Evolutionary conservation across 2,888 invertebrate genomes (phyloP).

Genomic region (Hypomecis punctinalis): DNA sequence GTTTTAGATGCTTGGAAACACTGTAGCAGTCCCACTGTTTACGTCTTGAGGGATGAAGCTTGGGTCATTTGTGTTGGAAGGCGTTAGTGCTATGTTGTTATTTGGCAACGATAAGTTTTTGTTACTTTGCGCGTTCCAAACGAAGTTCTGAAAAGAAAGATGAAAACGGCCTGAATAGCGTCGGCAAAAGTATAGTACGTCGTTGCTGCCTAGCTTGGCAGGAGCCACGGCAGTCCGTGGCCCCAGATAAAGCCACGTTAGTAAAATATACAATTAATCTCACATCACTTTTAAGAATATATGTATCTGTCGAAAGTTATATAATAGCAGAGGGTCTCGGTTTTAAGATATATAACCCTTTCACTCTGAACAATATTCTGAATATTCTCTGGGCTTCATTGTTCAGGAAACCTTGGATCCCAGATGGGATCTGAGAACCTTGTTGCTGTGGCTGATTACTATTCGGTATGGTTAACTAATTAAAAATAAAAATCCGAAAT

Average conservation of each 20-base stretch:
- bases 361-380: slow-evolving; percentile 36
- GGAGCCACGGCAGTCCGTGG: no score
- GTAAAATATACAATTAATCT: no score
- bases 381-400: slow-evolving; percentile 48
- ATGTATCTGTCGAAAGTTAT: not conserved
- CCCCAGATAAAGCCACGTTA: slow-evolving; percentile 1
- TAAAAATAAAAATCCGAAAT: not conserved
- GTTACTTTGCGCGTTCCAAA: slow-evolving; percentile 44
- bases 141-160: slow-evolving; percentile 50
- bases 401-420: no score
- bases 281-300: no score
- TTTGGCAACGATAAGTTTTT: slow-evolving; percentile 34
- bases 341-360: slow-evolving; percentile 47
- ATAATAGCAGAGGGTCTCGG: not conserved
- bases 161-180: slow-evolving; percentile 43
- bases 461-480: no score
- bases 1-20: no score
- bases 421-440: no score
- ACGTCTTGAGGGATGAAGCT: slow-evolving; percentile 33
- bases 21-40: no score
- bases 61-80: no score
- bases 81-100: not conserved
- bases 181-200: slow-evolving; percentile 33
- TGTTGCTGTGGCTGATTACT: slow-evolving; percentile 38
- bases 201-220: no score